Evolutionary conservation across 2,113 vertebrate genomes (phyloP), one percentile per base, ranked within the genome.

Genomic region (Oncorhynchus tshawytscha): DNA sequence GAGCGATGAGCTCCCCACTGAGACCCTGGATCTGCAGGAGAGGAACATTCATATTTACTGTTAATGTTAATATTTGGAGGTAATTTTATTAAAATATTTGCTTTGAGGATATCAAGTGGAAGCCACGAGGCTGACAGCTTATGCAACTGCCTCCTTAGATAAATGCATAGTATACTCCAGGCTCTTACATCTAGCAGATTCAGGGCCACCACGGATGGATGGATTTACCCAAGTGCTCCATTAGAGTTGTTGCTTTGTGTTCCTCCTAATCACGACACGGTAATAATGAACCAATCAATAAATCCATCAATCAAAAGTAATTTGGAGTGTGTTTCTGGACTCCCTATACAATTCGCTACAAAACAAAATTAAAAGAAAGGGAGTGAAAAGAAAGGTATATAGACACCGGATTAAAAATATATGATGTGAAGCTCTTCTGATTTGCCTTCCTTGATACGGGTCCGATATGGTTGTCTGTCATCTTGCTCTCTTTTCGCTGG

Each of bases 401-500:
- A 39, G 39, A 39, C 39, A 9, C 39, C 39, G 39, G 39, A 45
- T 45, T 9, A 45, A 12, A 45, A 45, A 45, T 45, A 45, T 45
- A 12, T 39, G 39, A 39, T 9, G 8, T 45, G 39, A 45, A 45
- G 9, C 39, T 9, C 39, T 45, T 57, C 27, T 31, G 65, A 29
- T 31, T 67, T 67, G 22, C 54, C 68, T 76, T 70, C 67, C 12
- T 18, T 49, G 66, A 25, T 54, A 18, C 3, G 51, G 65, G 9
- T 75, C n/a, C 5, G 64, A 20, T 49, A 29, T 54, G n/a, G n/a
- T 45, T 34, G 20, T 48, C 65, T 24, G 27, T 31, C 39, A 45
- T 9, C 24, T 29, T 75, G 24, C 66, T 29, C 16, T 54, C 74
- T 75, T 69, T 75, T 75, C 31, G 25, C 68, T 75, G 64, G 45